Percentiles rank a stretch among this genome's conserved stretches.
Conservation (phyloP, 2,797 vertebrate genomes). For the Enteromius afrohamiltoni region DNA sequence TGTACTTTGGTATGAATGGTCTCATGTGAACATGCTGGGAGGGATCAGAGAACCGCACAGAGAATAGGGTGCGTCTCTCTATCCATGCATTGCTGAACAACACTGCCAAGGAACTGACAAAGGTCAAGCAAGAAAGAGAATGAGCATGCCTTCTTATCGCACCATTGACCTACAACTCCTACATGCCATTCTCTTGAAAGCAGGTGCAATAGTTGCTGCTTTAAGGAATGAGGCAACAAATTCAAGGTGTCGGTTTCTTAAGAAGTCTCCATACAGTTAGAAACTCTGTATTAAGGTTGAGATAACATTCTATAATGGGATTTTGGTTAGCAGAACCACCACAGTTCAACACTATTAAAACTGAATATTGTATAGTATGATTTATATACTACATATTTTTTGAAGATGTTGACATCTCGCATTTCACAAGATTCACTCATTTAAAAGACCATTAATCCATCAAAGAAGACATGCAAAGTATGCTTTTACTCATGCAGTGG, state of each 20-base stretch:
- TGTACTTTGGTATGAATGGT: constrained; percentile 81
- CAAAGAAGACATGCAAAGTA: constrained; percentile 30
- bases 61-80: constrained; percentile 63
- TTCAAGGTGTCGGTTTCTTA: constrained; percentile 5
- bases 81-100: constrained; percentile 57
- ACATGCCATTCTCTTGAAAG: constrained; percentile 16
- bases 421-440: constrained; percentile 33
- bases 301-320: neutral
- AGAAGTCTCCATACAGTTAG: constrained; percentile 25
- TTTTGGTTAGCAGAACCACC: neutral
- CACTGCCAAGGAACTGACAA: constrained; percentile 52
- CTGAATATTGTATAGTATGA: neutral
- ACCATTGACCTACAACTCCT: constrained; percentile 30
- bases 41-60: constrained; percentile 62
- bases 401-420: neutral
- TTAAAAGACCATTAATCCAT: constrained; percentile 51
- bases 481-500: constrained; percentile 31
- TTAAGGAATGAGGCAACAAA: neutral
- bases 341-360: neutral
- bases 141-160: constrained; percentile 35
- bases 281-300: neutral
- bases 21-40: constrained; percentile 74
- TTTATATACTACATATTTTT: neutral
- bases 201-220: constrained; percentile 27
- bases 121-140: constrained; percentile 59